Evolutionary conservation across 2,113 vertebrate genomes (phyloP).

Genomic region (Corythoichthys intestinalis): DNA sequence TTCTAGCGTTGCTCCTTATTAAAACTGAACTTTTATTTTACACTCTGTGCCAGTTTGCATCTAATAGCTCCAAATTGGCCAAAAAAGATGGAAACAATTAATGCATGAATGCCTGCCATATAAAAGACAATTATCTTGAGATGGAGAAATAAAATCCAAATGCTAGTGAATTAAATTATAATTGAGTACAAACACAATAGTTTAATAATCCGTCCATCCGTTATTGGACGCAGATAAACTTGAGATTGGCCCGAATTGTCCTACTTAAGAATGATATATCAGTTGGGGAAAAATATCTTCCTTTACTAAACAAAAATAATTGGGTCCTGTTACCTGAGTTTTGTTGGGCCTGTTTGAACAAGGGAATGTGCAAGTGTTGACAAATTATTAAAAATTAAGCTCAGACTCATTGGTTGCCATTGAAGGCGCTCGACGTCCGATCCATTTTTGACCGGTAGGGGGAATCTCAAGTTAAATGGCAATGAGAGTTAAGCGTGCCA

Average conservation of each 20-base stretch:
- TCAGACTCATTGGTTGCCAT: too few species aligned
- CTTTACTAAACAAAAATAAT: not conserved
- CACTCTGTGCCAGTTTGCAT: not conserved
- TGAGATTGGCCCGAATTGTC: not conserved
- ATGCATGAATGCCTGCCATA: not conserved
- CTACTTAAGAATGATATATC: not conserved
- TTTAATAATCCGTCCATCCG: not conserved
- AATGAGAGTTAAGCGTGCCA: too few species aligned
- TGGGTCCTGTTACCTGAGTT: too few species aligned
- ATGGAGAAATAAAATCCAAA: not conserved
- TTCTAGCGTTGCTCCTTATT: not conserved
- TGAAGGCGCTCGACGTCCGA: too few species aligned
- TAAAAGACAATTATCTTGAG: not conserved
- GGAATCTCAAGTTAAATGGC: too few species aligned
- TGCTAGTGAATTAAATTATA: not conserved
- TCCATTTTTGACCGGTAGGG: too few species aligned
- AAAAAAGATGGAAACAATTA: not conserved
- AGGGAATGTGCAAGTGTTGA: too few species aligned
- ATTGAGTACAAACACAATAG: not conserved
- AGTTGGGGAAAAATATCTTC: not conserved
- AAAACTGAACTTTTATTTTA: not conserved
- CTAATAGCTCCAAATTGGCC: not conserved
- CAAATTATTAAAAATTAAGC: too few species aligned
- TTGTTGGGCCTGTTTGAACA: too few species aligned
- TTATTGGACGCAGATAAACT: not conserved